Evolutionary conservation across 2,113 vertebrate species (phyloP).

Genomic region (Malurus alboscapulatus): DNA sequence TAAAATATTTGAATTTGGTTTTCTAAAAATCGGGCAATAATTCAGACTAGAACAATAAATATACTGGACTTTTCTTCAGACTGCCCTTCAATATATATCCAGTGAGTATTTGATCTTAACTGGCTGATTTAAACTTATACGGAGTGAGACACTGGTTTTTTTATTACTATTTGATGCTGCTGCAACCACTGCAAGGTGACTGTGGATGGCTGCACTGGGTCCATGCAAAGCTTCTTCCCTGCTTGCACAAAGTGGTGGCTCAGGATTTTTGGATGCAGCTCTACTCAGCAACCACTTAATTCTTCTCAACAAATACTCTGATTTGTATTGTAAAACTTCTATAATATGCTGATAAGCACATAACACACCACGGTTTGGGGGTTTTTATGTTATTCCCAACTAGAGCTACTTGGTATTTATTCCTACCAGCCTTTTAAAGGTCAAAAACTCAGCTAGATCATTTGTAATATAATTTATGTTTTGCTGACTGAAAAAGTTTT

Average conservation of each 20-base stretch:
- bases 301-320: neutral
- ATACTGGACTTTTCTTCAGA: neutral
- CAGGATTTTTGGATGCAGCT: neutral
- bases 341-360: neutral
- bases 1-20: neutral
- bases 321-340: neutral
- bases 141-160: neutral
- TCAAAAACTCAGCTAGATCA: neutral
- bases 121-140: neutral
- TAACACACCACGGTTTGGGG: neutral
- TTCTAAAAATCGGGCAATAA: neutral
- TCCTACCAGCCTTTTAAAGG: neutral
- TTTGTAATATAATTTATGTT: neutral
- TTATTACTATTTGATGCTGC: accelerated
- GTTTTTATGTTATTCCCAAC: neutral
- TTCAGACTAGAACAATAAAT: neutral
- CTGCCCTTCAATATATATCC: neutral
- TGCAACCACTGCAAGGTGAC: neutral
- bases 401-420: neutral
- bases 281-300: neutral
- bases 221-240: neutral
- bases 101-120: neutral
- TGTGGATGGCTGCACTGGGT: neutral
- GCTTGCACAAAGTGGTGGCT: neutral
- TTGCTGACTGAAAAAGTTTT: neutral